Conservation (phyloP, 2,888 invertebrate species). For the Charanyca ferruginea region DNA sequence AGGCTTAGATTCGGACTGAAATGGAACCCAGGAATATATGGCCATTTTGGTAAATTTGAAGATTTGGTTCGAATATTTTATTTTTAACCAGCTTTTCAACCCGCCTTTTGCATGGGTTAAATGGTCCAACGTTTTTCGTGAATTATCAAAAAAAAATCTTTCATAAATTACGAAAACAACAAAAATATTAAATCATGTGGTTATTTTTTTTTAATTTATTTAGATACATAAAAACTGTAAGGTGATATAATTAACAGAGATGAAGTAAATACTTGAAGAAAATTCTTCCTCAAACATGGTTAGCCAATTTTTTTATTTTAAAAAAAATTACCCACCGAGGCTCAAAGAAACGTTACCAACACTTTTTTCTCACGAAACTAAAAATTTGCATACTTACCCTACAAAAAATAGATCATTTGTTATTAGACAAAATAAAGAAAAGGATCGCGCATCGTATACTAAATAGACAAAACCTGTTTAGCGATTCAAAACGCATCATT, state of each 20-base stretch:
- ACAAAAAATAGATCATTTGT: conserved; percentile 77
- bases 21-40: not conserved
- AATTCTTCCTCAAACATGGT: not conserved
- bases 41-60: too few species aligned
- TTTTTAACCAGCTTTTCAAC: too few species aligned
- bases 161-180: too few species aligned
- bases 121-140: too few species aligned
- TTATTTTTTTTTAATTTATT: too few species aligned
- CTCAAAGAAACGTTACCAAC: conserved; percentile 47
- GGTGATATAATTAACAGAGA: too few species aligned
- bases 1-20: not conserved
- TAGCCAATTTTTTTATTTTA: too few species aligned
- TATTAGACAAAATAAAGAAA: conserved; percentile 70
- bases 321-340: conserved; percentile 44
- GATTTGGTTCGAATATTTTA: too few species aligned
- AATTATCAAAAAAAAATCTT: too few species aligned
- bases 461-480: conserved; percentile 89
- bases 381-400: conserved; percentile 76
- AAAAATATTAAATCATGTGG: too few species aligned
- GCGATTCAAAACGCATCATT: conserved; percentile 86
- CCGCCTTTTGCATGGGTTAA: too few species aligned
- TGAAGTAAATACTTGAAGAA: not conserved
- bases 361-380: conserved; percentile 81
- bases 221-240: too few species aligned
- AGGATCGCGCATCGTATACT: conserved; percentile 79